Conservation (phyloP, 2,888 invertebrate genomes). For the Dolichomitus sp. region DNA sequence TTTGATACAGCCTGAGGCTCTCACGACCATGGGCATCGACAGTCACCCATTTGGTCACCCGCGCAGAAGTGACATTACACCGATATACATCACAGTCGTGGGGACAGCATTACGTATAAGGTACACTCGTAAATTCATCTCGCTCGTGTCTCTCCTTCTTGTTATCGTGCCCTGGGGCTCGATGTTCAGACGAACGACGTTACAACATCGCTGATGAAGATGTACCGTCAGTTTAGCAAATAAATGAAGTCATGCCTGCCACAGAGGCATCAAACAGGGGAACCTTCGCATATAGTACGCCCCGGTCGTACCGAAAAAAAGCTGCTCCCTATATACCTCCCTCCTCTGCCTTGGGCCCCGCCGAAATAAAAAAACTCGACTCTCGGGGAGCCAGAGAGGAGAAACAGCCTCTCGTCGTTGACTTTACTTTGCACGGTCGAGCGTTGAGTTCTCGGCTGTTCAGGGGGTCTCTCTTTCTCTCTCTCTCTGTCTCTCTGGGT, state of each 20-base stretch:
- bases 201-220: conserved; percentile 49
- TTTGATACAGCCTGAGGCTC: conserved; percentile 20
- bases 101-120: conserved; percentile 11
- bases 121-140: conserved; percentile 56
- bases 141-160: conserved; percentile 51
- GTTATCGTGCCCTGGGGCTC: conserved; percentile 52
- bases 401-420: conserved; percentile 38
- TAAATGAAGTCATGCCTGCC: conserved; percentile 59
- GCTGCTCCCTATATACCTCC: conserved; percentile 35
- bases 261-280: conserved; percentile 27
- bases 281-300: conserved; percentile 22
- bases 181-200: conserved; percentile 47
- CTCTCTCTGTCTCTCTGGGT: not conserved
- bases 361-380: conserved; percentile 30
- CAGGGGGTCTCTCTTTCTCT: too few relatives aligned
- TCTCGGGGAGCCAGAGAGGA: not conserved
- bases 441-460: conserved; percentile 39
- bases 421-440: conserved; percentile 48
- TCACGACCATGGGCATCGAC: conserved; percentile 30
- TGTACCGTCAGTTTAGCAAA: conserved; percentile 58
- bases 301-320: conserved; percentile 48
- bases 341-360: conserved; percentile 8
- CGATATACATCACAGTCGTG: conserved; percentile 11
- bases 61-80: conserved; percentile 37
- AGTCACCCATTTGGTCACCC: conserved; percentile 29